Conservation (phyloP, 2,113 vertebrate genomes). For the Oreochromis spilurus region DNA sequence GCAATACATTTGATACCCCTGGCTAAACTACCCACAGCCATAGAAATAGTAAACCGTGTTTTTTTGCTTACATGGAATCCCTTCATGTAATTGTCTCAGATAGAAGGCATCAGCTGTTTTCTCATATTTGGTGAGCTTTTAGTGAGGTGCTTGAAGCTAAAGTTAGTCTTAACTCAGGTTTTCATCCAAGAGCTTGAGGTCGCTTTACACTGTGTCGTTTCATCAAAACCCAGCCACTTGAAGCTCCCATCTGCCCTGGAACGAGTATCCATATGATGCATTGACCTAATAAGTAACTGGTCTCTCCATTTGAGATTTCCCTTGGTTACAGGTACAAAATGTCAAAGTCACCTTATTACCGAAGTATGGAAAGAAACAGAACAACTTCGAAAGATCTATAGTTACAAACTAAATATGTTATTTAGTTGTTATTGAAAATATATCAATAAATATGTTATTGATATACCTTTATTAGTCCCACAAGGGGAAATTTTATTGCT, state of each 20-base stretch:
- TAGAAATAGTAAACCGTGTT: not conserved
- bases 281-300: not conserved
- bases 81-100: not conserved
- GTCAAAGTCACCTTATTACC: not conserved
- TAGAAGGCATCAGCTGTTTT: not conserved
- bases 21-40: not conserved
- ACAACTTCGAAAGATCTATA: not conserved
- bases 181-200: not conserved
- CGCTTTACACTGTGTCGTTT: not conserved
- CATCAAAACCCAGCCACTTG: accelerated
- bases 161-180: not conserved
- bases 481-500: no score
- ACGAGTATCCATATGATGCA: not conserved
- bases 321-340: not conserved
- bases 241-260: not conserved
- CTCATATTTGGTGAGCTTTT: not conserved
- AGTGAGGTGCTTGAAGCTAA: not conserved
- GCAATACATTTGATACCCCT: not conserved
- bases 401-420: not conserved
- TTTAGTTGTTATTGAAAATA: no score
- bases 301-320: not conserved
- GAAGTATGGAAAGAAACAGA: not conserved
- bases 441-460: no score
- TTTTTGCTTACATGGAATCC: not conserved
- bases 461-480: no score